Evolutionary conservation across 2,113 vertebrate species (phyloP).

Genomic region (Lepus europaeus): DNA sequence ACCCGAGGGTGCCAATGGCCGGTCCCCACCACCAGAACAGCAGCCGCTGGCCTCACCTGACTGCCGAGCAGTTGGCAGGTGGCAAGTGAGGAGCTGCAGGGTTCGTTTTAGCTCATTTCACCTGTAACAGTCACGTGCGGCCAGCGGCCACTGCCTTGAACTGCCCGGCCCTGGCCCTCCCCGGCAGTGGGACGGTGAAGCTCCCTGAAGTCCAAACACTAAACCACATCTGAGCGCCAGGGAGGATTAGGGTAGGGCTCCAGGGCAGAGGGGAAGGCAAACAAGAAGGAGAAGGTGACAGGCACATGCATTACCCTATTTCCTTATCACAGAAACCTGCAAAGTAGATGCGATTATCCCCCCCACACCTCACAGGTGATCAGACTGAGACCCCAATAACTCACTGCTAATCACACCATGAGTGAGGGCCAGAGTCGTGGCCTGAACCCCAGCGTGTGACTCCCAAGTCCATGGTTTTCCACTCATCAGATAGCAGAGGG

Average conservation of each 20-base stretch:
- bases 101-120: not conserved
- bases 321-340: not conserved
- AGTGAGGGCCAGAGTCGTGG: not conserved
- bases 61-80: not conserved
- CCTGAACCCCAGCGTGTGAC: constrained; percentile 9
- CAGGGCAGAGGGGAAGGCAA: not conserved
- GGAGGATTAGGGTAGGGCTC: not conserved
- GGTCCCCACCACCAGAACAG: not conserved
- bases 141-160: not conserved
- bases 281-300: not conserved
- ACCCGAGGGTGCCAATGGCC: accelerated
- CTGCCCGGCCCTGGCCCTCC: not conserved
- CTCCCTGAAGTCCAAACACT: not conserved
- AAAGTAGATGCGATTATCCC: not conserved
- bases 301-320: not conserved
- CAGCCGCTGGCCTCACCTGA: not conserved
- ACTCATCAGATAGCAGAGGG: not conserved
- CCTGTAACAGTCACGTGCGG: not conserved
- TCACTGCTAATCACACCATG: not conserved
- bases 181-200: not conserved
- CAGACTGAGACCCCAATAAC: not conserved
- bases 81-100: not conserved
- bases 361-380: not conserved
- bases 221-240: not conserved
- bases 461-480: not conserved